Evolutionary conservation across 2,113 vertebrate species (phyloP), one percentile per base, ranked within the genome.

Genomic region (Entelurus aequoreus): DNA sequence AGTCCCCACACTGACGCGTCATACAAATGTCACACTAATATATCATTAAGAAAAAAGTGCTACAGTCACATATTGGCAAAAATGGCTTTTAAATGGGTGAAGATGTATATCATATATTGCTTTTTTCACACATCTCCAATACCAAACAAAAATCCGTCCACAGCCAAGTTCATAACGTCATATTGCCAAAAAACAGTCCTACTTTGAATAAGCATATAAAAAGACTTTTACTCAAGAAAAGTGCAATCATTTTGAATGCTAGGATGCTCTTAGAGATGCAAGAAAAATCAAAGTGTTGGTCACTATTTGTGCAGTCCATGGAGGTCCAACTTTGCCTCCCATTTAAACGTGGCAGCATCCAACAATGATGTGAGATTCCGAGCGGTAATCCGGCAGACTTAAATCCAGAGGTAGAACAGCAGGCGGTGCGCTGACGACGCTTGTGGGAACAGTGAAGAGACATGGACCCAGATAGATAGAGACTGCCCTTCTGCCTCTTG

Each of bases 251-350:
- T 66, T 54, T 80, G 55, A 66, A 76, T 67, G 83, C 82, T 83
- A 82, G 61, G 73, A 79, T 76, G 62, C 62, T 75, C 69, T 60
- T 68, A 78, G 79, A 81, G 80, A 74, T 63, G n/a, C 28, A 2
- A 51, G 65, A 66, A 60, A 63, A 74, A 62, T 11, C 78, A 72
- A 75, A 83, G 63, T 66, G 80, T 80, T 80, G 81, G 78, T 84
- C 84, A 82, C 79, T 84, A 75, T 78, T 76, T 60, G 72, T 79
- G 75, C 62, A 62, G 83, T 86, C 84, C 83, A 69, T 8, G 68
- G 80, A 80, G 77, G 80, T 84, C 85, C 84, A 87, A 89, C 84
- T 89, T 89, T 89, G 84, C 77, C 84, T 81, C 77, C 83, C 84
- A 84, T 86, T 83, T 81, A 86, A 87, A 84, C 2, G 65, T 66